These are phyloP conservation scores for Oncorhynchus masou DNA, from an alignment of 2,113 vertebrate genomes.

Conservation along the genomic window DNA sequence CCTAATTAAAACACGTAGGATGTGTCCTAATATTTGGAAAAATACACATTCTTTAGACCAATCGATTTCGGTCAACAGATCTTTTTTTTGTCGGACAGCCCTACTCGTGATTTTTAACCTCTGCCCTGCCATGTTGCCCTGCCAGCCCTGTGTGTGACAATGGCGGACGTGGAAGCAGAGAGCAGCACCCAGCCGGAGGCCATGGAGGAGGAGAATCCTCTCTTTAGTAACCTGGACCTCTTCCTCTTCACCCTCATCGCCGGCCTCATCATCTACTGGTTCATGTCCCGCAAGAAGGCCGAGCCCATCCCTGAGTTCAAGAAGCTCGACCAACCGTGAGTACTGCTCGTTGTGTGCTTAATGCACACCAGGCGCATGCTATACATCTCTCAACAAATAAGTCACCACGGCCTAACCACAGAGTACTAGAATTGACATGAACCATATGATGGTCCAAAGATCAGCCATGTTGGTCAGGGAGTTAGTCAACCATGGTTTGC, in stretches of 20 bases:
- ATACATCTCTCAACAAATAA: neutral
- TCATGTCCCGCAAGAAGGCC: slow-evolving; percentile 89
- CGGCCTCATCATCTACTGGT: slow-evolving; percentile 86
- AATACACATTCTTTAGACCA: too few relatives aligned
- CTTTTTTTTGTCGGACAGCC: too few relatives aligned
- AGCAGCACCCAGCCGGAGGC: slow-evolving; percentile 41
- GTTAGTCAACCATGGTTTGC: too few relatives aligned
- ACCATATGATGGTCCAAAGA: too few relatives aligned
- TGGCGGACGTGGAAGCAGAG: slow-evolving; percentile 69
- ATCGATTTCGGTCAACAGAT: too few relatives aligned
- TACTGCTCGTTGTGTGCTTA: slow-evolving; percentile 22
- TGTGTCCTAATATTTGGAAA: too few relatives aligned
- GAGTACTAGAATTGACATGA: too few relatives aligned
- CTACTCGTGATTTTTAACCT: too few relatives aligned
- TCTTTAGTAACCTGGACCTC: slow-evolving; percentile 84
- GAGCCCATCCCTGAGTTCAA: slow-evolving; percentile 86
- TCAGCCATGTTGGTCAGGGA: too few relatives aligned
- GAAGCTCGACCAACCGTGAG: slow-evolving; percentile 79
- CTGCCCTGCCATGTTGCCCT: neutral
- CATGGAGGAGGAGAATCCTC: slow-evolving; percentile 58
- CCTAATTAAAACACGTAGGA: too few relatives aligned
- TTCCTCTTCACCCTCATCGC: slow-evolving; percentile 85
- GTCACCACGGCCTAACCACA: too few relatives aligned
- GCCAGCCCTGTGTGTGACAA: slow-evolving; percentile 42
- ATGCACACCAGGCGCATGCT: neutral